phyloP scores from a whole-genome alignment of 1,140 invertebrate species.

The Drosophila carrolli region DNA sequence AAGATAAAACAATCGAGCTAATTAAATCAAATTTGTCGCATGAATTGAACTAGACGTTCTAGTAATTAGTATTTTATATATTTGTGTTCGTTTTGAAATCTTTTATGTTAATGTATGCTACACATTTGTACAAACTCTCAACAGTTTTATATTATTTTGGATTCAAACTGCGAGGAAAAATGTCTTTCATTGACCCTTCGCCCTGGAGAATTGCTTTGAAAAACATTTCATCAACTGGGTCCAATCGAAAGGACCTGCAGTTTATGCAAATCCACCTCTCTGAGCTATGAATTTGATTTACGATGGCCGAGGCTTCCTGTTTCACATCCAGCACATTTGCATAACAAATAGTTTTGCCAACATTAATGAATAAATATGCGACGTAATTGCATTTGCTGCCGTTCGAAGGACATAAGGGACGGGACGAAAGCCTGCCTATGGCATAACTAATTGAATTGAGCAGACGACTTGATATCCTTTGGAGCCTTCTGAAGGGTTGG shows the following conservation, averaged over 20 bases:
- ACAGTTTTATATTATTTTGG: too few relatives aligned
- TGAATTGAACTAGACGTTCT: too few relatives aligned
- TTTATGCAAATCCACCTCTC: slow-evolving; percentile 37
- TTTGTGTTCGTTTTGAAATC: too few relatives aligned
- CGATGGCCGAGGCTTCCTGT: slow-evolving; percentile 27
- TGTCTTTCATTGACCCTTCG: background rate
- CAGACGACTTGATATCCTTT: slow-evolving; percentile 20
- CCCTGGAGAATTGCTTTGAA: too few relatives aligned
- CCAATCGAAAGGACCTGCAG: slow-evolving; percentile 11
- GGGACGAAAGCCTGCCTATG: background rate
- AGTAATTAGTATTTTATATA: too few relatives aligned
- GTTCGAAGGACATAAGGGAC: background rate
- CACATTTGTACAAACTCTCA: too few relatives aligned
- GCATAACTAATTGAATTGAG: slow-evolving; percentile 47
- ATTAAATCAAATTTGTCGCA: too few relatives aligned
- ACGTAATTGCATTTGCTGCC: slow-evolving; percentile 41
- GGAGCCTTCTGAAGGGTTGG: slow-evolving; percentile 24
- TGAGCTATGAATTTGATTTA: slow-evolving; percentile 71
- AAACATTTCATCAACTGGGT: slow-evolving; percentile 1
- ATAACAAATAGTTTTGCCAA: slow-evolving; percentile 40
- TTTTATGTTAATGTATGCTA: too few relatives aligned
- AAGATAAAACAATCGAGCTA: too few relatives aligned
- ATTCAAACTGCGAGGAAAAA: background rate
- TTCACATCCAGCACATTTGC: slow-evolving; percentile 41
- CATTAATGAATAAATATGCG: slow-evolving; percentile 50